Evolutionary conservation across 2,888 invertebrate species (phyloP).

Genomic region (Cataglyphis rosenhaueri): DNA sequence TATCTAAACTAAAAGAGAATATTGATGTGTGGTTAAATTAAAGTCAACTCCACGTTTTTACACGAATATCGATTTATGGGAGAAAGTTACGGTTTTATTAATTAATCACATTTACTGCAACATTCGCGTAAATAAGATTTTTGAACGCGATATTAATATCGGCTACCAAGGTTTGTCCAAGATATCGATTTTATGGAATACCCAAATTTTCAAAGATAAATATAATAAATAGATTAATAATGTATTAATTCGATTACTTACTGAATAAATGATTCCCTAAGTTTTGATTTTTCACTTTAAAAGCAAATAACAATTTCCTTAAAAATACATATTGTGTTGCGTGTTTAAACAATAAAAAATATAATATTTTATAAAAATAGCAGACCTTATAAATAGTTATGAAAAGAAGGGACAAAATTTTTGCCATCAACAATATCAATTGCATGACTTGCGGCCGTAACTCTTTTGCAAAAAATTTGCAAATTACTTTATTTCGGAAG

Average conservation of each 20-base stretch:
- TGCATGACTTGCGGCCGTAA: not conserved
- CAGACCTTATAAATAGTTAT: not conserved
- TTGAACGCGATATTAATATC: constrained; percentile 28
- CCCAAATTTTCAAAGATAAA: not conserved
- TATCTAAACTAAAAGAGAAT: not conserved
- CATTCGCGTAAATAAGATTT: constrained; percentile 22
- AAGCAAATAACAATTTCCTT: not conserved
- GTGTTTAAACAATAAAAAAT: not conserved
- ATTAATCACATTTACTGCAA: constrained; percentile 29
- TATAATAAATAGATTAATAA: constrained; percentile 15
- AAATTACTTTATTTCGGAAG: not conserved
- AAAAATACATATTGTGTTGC: not conserved
- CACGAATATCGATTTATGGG: constrained; percentile 37
- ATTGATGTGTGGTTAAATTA: not conserved
- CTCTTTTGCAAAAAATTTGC: not conserved
- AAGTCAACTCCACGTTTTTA: constrained; percentile 3
- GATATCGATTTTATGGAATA: not conserved
- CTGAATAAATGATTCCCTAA: not conserved
- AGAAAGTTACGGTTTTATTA: constrained; percentile 37
- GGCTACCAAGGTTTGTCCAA: not conserved
- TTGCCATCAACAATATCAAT: not conserved
- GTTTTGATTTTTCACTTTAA: not conserved
- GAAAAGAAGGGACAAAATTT: not conserved
- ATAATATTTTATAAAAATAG: not conserved
- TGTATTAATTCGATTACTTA: not conserved